Percentiles rank a stretch among this genome's conserved stretches.
Evolutionary conservation across 2,888 invertebrate genomes (phyloP).

Genomic region (Macaria notata): DNA sequence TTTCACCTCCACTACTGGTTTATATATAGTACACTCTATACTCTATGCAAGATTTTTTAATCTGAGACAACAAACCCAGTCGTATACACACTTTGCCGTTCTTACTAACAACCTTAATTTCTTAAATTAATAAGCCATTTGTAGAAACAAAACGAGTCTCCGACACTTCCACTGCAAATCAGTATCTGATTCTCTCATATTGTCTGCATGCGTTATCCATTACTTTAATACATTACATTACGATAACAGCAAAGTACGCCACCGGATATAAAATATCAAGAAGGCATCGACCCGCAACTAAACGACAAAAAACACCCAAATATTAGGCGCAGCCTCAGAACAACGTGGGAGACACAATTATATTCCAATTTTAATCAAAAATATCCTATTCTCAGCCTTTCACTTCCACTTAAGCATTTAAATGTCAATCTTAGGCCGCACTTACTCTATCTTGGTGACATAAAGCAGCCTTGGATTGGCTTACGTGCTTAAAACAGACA

Average conservation of each 20-base stretch:
- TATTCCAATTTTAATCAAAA: slow-evolving; percentile 82
- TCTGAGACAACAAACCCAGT: too few species aligned
- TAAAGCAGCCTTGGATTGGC: too few species aligned
- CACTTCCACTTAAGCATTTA: slow-evolving; percentile 81
- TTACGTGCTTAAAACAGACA: neutral
- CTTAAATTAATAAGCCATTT: too few species aligned
- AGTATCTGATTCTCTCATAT: neutral
- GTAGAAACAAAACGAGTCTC: too few species aligned
- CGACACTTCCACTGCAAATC: too few species aligned
- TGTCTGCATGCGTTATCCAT: neutral
- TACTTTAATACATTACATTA: slow-evolving; percentile 23
- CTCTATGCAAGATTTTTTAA: too few species aligned
- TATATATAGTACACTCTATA: too few species aligned
- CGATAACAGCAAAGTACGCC: too few species aligned
- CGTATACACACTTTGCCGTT: too few species aligned
- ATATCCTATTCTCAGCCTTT: slow-evolving; percentile 76
- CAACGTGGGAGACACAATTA: slow-evolving; percentile 81
- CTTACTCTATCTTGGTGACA: slow-evolving; percentile 39
- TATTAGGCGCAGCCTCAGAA: slow-evolving; percentile 63
- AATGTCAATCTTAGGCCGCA: slow-evolving; percentile 75
- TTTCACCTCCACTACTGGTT: too few species aligned
- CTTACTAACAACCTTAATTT: too few species aligned
- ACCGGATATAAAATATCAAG: slow-evolving; percentile 65
- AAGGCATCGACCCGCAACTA: slow-evolving; percentile 55
- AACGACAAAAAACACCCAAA: slow-evolving; percentile 60